phyloP scores from a whole-genome alignment of 53 echinoderm and acorn worm species.

The Paracentrotus lividus region DNA sequence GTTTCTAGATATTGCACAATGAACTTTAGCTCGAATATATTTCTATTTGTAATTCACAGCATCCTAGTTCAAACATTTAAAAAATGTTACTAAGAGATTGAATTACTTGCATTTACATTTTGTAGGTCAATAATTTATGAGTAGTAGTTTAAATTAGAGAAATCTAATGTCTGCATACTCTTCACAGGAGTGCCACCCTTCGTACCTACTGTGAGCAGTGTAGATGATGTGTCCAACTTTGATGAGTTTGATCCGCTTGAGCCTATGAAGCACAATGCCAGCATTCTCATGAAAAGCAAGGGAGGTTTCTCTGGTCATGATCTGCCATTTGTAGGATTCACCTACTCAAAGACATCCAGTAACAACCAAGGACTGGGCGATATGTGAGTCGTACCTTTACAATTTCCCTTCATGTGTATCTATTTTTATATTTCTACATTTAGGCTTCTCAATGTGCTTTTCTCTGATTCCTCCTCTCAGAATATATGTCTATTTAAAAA shows the following conservation, averaged over 20 bases:
- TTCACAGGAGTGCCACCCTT: conserved; percentile 86
- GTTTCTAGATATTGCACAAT: too few species aligned
- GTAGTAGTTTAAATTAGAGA: too few species aligned
- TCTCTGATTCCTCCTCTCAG: not conserved
- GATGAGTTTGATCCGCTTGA: conserved; percentile 88
- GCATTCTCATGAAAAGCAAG: conserved; percentile 60
- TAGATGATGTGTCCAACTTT: conserved; percentile 96
- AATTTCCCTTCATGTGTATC: not conserved
- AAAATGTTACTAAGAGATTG: too few species aligned
- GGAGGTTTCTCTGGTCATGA: conserved; percentile 81
- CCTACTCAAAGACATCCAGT: conserved; percentile 78
- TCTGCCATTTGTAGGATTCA: conserved; percentile 91
- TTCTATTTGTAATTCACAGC: too few species aligned
- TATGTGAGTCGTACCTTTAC: conserved; percentile 47
- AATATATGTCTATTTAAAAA: not conserved
- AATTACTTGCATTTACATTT: too few species aligned
- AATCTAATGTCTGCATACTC: not conserved
- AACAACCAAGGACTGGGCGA: conserved; percentile 46
- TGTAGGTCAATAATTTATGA: too few species aligned
- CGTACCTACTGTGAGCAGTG: conserved; percentile 88
- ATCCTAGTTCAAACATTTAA: too few species aligned
- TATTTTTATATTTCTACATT: not conserved
- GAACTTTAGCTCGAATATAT: too few species aligned
- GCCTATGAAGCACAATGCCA: conserved; percentile 66
- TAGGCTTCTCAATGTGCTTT: not conserved